Conservation (phyloP, 2,888 invertebrate species). For the Acanthoscelides obtectus region DNA sequence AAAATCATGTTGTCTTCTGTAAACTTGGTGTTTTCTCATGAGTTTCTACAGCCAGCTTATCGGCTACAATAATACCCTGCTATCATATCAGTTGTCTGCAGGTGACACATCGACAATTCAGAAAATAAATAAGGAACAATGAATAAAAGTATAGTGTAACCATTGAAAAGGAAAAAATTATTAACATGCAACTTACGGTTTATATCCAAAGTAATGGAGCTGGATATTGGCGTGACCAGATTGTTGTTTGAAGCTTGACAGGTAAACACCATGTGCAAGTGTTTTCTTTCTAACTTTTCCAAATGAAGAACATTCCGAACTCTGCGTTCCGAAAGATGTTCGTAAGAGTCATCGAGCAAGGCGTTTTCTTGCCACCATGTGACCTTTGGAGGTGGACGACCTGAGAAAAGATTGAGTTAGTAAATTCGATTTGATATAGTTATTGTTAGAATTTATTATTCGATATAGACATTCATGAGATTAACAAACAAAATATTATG, state of each 20-base stretch:
- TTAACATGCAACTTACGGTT: slow-evolving; percentile 68
- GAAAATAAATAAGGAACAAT: no score
- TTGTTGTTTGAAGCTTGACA: slow-evolving; percentile 73
- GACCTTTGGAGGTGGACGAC: slow-evolving; percentile 68
- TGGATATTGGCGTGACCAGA: slow-evolving; percentile 62
- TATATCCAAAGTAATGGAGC: slow-evolving; percentile 64
- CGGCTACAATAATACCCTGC: no score
- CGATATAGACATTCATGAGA: no score
- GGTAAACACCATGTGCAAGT: slow-evolving; percentile 62
- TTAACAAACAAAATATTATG: no score
- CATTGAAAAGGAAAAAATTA: no score
- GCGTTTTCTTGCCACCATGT: slow-evolving; percentile 76
- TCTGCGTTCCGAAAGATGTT: slow-evolving; percentile 60
- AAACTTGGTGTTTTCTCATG: no score
- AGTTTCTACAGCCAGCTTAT: no score
- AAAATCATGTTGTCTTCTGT: no score
- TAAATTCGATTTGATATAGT: neutral
- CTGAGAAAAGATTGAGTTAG: slow-evolving; percentile 43
- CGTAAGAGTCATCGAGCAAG: slow-evolving; percentile 65
- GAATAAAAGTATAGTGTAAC: neutral
- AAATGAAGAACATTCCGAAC: slow-evolving; percentile 67
- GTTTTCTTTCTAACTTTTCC: slow-evolving; percentile 63
- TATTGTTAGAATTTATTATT: no score
- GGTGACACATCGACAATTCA: no score
- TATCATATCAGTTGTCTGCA: no score